Evolutionary conservation across 2,888 invertebrate species (phyloP).

Genomic region (Pseudanteris insignis): DNA sequence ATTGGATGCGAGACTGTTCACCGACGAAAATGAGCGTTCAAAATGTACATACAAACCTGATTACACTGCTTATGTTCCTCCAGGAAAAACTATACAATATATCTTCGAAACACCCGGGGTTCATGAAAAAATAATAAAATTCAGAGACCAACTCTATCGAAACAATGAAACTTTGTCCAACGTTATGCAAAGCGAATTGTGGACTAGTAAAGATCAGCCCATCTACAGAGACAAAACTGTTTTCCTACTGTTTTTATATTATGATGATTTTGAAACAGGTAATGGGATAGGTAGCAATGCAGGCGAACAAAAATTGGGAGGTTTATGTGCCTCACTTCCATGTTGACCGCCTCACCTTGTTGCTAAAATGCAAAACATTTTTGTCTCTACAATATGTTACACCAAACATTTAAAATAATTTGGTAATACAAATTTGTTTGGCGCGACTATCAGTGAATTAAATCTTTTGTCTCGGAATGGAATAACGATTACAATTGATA

Average conservation of each 20-base stretch:
- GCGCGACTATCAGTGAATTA: neutral
- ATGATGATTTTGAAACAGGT: no score
- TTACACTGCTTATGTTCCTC: neutral
- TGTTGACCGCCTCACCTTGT: neutral
- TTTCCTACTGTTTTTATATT: neutral
- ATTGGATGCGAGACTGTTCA: conserved; percentile 20
- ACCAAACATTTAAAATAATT: neutral
- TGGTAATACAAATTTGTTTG: neutral
- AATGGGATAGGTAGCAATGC: neutral
- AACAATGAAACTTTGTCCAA: neutral
- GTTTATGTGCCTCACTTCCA: neutral
- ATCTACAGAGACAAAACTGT: no score
- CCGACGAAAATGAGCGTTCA: neutral
- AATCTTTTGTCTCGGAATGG: neutral
- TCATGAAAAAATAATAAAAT: neutral
- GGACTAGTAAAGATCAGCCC: neutral
- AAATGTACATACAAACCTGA: neutral
- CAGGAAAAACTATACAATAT: neutral
- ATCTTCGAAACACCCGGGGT: neutral
- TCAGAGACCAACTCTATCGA: neutral
- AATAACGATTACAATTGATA: neutral
- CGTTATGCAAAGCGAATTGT: neutral
- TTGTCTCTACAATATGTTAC: neutral
- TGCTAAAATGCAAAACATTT: neutral
- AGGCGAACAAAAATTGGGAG: neutral